A percentile compares a stretch with the other conserved stretches of the same genome.
Conservation (phyloP, 2,888 invertebrate genomes). For the Lypha dubia region DNA sequence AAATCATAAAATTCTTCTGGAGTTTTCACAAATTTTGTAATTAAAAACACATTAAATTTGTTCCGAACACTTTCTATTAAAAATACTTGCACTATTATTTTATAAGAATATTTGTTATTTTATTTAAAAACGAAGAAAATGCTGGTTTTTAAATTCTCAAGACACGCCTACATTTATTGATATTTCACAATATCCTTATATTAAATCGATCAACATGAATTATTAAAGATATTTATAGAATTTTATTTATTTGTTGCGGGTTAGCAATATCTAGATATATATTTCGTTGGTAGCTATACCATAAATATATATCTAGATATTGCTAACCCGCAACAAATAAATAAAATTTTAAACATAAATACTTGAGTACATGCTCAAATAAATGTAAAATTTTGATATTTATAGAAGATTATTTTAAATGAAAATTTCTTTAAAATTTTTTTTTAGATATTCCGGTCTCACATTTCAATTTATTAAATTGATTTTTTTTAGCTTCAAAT, state of each 20-base stretch:
- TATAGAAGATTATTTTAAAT: background rate
- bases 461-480: constrained; percentile 6
- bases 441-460: background rate
- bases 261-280: too few species aligned
- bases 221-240: constrained; percentile 16
- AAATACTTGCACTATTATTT: background rate
- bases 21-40: constrained; percentile 1
- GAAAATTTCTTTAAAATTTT: background rate
- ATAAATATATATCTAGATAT: too few species aligned
- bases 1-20: background rate
- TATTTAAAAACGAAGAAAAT: constrained; percentile 6
- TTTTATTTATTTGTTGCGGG: too few species aligned
- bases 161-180: constrained; percentile 70
- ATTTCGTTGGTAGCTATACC: too few species aligned
- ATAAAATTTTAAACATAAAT: too few species aligned
- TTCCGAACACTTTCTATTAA: background rate
- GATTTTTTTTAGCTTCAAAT: background rate
- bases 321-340: too few species aligned
- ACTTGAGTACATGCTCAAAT: too few species aligned
- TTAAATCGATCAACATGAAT: constrained; percentile 37
- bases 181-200: constrained; percentile 66
- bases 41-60: background rate
- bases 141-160: background rate
- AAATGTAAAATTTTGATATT: too few species aligned
- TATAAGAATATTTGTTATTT: background rate